These are phyloP conservation scores for Anabas testudineus DNA, from an alignment of 2,797 vertebrate species.

Conservation along the genomic window DNA sequence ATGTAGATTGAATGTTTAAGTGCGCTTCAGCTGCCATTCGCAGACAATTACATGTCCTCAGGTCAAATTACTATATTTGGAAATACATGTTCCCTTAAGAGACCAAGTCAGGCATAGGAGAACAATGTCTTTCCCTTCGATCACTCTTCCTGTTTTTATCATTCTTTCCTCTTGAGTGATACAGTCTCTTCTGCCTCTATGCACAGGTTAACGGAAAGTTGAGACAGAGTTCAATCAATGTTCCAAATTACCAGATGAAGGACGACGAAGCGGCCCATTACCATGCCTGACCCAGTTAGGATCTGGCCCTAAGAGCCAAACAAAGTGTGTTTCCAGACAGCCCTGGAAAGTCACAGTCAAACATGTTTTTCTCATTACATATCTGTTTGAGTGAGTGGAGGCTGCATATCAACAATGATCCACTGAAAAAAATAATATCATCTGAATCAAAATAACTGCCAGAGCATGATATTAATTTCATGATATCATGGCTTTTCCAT, in stretches of 20 bases:
- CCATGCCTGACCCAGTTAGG: conserved; percentile 76
- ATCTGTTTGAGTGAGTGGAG: conserved; percentile 28
- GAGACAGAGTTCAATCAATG: conserved; percentile 82
- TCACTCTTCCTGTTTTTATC: conserved; percentile 54
- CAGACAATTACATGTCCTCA: conserved; percentile 44
- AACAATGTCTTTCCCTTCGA: conserved; percentile 64
- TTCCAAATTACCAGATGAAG: conserved; percentile 69
- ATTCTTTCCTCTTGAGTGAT: conserved; percentile 70
- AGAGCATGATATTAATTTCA: conserved; percentile 21
- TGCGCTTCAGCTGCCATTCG: conserved; percentile 25
- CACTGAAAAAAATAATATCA: conserved; percentile 47
- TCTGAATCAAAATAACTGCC: conserved; percentile 32
- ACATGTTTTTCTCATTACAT: conserved; percentile 74
- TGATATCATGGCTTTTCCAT: conserved; percentile 31
- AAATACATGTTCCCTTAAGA: conserved; percentile 47
- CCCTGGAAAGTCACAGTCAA: conserved; percentile 39
- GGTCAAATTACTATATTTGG: conserved; percentile 64
- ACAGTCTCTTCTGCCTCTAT: conserved; percentile 74
- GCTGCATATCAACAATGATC: conserved; percentile 18
- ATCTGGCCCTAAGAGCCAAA: conserved; percentile 55
- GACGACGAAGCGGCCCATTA: conserved; percentile 64
- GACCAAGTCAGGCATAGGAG: conserved; percentile 63
- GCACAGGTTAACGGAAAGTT: conserved; percentile 78
- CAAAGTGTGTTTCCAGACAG: conserved; percentile 51
- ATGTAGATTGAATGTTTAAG: conserved; percentile 23